Base-by-base conservation (phyloP, 2,113 vertebrate species). In the Cynocephalus volans region DNA sequence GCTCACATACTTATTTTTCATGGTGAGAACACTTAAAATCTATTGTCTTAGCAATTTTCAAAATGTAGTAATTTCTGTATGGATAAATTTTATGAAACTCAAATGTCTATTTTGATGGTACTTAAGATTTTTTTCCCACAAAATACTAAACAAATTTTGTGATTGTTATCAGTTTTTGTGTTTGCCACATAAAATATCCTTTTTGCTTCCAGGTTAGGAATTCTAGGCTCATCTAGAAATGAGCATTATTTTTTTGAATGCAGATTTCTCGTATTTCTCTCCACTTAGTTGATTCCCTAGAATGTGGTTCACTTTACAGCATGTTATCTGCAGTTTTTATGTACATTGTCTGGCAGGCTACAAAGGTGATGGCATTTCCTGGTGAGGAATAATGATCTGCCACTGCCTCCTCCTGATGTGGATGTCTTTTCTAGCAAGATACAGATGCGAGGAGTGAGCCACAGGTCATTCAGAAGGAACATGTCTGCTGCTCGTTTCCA, bases 181-280 rank as follows among this genome's bases (percentile, higher is more conserved):
- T 56, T 31, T 79, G 1, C 36, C 26, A 77, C 70, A 33, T 31
- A 60, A 76, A 72, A 8, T 67, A 18, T 70, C 17, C 28, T 70
- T 76, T 88, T 92, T 48, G n/a, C 36, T 92, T 17, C 18, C 52
- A 96, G 52, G 26, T 77, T 88, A 31, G 64, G 31, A 62, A 96
- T 82, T 58, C 67, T 50, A 79, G 69, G 33, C 50, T 87, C 76
- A 84, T 50, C 41, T 41, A 24, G 73, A 95, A 96, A 72, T 92
- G 67, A 88, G 3, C 15, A 2, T 88, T 87, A 48, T 41, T 58
- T 75, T 54, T 65, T 48, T 36, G 12, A 64, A 26, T 33, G 41
- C 26, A 48, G n/a, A 4, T 70, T 96, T 96, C 54, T 82, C 18
- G 50, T 93, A 26, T 84, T 60, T 96, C 54, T 90, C 31, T 88